Percentiles rank a stretch among this genome's conserved stretches.
These are phyloP conservation scores for Coendou prehensilis DNA, from an alignment of 2,797 vertebrate genomes.

Conservation along the genomic window DNA sequence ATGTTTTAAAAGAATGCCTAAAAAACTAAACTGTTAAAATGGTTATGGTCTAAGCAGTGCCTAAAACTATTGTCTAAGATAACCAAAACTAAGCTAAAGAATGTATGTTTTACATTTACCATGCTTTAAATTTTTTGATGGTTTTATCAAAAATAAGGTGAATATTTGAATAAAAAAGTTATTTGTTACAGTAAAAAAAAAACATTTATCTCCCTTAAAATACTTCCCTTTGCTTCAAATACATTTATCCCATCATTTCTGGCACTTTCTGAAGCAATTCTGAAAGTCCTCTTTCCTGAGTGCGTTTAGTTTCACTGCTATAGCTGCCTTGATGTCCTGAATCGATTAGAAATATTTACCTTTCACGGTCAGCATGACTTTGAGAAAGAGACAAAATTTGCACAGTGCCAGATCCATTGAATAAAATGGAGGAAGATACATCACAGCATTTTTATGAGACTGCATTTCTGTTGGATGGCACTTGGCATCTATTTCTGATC, in stretches of 20 bases:
- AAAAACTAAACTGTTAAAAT: background rate
- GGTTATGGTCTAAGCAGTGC: background rate
- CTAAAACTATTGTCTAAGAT: background rate
- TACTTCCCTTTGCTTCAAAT: background rate
- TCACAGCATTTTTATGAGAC: background rate
- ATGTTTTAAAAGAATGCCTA: background rate
- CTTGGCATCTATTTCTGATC: background rate
- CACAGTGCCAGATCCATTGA: background rate
- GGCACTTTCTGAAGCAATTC: background rate
- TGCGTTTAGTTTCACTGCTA: background rate
- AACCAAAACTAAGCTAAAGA: background rate
- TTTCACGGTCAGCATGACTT: background rate
- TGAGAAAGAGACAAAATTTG: background rate
- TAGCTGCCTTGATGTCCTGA: background rate
- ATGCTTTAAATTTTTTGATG: too few species aligned
- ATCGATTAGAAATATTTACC: background rate
- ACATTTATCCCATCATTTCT: background rate
- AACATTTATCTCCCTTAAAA: background rate
- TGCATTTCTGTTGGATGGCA: background rate
- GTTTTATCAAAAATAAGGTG: background rate
- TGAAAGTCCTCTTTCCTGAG: background rate
- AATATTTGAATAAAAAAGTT: background rate
- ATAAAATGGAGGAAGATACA: accelerated
- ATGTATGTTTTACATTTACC: background rate
- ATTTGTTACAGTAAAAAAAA: background rate